Evolutionary conservation across 2,797 vertebrate species (phyloP).

Genomic region (Schizopygopsis pylzovi): DNA sequence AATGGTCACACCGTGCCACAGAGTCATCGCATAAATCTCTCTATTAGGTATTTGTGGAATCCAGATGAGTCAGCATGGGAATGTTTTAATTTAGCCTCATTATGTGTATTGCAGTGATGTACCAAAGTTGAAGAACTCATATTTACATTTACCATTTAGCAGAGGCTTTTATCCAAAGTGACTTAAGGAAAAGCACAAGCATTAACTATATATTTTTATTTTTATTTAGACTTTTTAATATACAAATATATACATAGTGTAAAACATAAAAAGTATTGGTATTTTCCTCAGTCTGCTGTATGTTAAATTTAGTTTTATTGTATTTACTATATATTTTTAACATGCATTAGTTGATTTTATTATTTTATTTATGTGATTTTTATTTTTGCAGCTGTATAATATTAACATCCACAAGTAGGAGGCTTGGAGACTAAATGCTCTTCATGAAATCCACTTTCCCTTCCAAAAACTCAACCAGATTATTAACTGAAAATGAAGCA

Average conservation of each 20-base stretch:
- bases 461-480: slow-evolving; percentile 63
- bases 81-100: slow-evolving; percentile 4
- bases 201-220: not conserved
- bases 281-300: not conserved
- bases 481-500: slow-evolving; percentile 54
- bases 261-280: not conserved
- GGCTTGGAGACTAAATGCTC: slow-evolving; percentile 63
- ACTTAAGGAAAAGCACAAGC: not conserved
- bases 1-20: slow-evolving; percentile 1
- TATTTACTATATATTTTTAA: not conserved
- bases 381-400: not conserved
- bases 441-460: slow-evolving; percentile 65
- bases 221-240: no score
- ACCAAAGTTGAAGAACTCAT: not conserved
- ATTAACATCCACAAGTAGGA: slow-evolving; percentile 2
- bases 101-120: slow-evolving; percentile 3
- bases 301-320: not conserved
- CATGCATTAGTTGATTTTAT: not conserved
- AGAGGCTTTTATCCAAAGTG: not conserved
- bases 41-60: slow-evolving; percentile 25
- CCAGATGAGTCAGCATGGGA: not conserved
- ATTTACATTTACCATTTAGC: not conserved
- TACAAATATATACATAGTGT: no score
- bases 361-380: not conserved
- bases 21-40: slow-evolving; percentile 26